Conservation (phyloP, 2,113 vertebrate genomes). For the Brachirus orientalis region DNA sequence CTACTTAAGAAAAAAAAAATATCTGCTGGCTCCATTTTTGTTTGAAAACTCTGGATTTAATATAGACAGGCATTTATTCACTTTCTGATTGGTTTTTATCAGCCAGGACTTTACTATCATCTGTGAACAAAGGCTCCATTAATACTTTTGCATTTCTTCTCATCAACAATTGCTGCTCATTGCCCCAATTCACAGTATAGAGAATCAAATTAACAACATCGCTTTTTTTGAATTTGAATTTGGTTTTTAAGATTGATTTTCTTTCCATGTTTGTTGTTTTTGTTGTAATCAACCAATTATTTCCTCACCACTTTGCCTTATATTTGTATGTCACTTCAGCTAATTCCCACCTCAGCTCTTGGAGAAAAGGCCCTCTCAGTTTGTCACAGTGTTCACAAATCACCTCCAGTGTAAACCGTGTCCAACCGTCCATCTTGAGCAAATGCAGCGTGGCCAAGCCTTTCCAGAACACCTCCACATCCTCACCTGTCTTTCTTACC, state of each 20-base stretch:
- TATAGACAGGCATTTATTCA: no score
- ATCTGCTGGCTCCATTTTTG: no score
- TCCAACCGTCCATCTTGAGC: neutral
- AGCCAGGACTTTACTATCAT: no score
- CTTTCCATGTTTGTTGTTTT: neutral
- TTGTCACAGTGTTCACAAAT: neutral
- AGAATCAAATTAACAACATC: neutral
- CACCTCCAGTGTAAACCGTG: neutral
- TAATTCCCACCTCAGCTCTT: neutral
- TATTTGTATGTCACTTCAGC: slow-evolving; percentile 30
- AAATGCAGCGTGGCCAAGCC: neutral
- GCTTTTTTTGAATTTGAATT: neutral
- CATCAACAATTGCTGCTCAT: no score
- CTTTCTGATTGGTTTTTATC: no score
- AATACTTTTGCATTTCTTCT: no score
- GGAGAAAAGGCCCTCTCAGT: neutral
- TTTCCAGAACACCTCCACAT: slow-evolving; percentile 13
- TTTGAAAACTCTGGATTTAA: no score
- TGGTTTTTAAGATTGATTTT: neutral
- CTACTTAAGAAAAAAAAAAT: no score
- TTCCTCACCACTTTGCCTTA: neutral
- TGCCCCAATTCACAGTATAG: neutral
- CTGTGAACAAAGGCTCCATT: no score
- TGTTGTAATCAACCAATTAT: neutral
- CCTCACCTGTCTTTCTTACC: slow-evolving; percentile 65